Conservation (phyloP, 2,797 vertebrate species). For the Pseudocheirus occidentalis region DNA sequence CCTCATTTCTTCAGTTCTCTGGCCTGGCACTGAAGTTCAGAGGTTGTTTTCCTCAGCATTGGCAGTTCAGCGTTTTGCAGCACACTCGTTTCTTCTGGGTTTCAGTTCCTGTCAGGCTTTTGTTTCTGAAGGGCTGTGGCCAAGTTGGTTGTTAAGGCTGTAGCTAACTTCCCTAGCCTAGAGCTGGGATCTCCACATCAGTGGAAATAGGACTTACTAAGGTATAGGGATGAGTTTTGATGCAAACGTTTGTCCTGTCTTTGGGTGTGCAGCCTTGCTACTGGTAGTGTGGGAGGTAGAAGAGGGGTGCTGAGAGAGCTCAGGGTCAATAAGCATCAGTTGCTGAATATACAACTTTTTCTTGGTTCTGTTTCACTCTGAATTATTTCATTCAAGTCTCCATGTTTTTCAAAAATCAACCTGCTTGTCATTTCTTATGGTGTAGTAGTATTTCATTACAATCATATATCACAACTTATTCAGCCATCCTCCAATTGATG, state of each 20-base stretch:
- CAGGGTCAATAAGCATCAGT: not conserved
- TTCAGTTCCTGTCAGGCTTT: not conserved
- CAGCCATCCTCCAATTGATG: not conserved
- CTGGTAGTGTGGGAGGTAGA: not conserved
- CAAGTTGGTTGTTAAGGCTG: not conserved
- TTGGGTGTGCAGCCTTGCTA: not conserved
- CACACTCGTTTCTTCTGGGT: not conserved
- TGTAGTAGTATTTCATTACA: not conserved
- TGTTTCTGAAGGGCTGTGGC: not conserved
- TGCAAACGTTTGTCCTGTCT: not conserved
- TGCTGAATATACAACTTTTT: not conserved
- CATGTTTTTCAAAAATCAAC: not conserved
- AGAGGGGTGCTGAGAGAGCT: not conserved
- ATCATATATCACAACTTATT: not conserved
- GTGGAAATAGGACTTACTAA: not conserved
- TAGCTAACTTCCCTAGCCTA: not conserved
- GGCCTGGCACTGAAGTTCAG: not conserved
- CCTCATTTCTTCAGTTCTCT: not conserved
- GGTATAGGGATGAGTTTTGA: not conserved
- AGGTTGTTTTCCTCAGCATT: not conserved
- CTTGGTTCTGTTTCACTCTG: not conserved
- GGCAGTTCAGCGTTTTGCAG: not conserved
- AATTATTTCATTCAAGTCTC: not conserved
- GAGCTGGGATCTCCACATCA: not conserved
- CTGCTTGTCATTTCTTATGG: not conserved